Evolutionary conservation across 2,888 invertebrate species (phyloP), one percentile per base, ranked within the genome.

Genomic region (Sceliomorpha sp.): DNA sequence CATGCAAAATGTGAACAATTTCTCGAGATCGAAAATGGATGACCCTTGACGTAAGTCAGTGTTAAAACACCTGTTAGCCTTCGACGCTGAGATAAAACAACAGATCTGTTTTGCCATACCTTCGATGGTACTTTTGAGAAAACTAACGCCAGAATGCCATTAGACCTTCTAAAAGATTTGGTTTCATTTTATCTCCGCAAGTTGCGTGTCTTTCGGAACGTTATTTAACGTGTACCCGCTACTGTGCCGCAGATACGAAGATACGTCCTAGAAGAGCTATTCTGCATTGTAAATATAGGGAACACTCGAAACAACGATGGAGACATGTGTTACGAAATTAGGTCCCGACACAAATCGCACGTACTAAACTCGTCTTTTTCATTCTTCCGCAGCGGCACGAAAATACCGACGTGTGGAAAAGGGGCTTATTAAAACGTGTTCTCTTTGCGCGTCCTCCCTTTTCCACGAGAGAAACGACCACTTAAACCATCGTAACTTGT

Each of bases 401-500:
- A 60, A 55, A 72, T 63, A 47, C 56, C 51, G 47, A 48, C 36
- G 27, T 14, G 40, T 42, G 17, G 15, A 27, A 51, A 66, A 45
- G 40, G 39, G 32, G 14, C 55, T 66, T 62, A 62, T 73, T 66
- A 66, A 68, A 48, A 13, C 31, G 37, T 31, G 13, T 31, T 27
- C 17, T 42, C 42, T 13, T 12, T 7, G n/a, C 15, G 14, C 42
- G 14, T 17, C 20, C 20, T 32, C 36, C 12, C 26, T 48, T 34
- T 10, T 13, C 6, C 32, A 40, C 34, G 44, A 34, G 34, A 48
- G 69, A 67, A 72, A 70, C 36, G 70, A 67, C 64, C 68, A 72
- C 71, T 74, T 72, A 73, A 72, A 73, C 67, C 60, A 63, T 74
- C 74, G 66, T 74, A 73, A 76, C 74, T 72, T 67, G 51, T 5